A percentile compares a stretch with the other conserved stretches of the same genome.
Conservation (phyloP, 2,113 vertebrate genomes). For the Elachura formosa region DNA sequence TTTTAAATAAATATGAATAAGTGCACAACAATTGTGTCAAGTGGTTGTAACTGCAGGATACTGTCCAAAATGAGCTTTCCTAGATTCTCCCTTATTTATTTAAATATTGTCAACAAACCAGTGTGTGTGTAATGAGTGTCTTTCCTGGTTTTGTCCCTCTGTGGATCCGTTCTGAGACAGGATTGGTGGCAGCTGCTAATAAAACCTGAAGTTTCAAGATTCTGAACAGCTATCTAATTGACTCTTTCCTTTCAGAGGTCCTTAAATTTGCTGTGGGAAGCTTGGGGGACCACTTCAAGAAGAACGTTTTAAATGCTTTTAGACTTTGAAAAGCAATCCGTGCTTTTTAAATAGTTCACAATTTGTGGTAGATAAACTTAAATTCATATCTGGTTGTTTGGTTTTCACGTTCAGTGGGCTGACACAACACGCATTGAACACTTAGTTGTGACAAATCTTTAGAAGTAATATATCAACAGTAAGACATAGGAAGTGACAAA, state of each 20-base stretch:
- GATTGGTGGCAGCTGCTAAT: background rate
- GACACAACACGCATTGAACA: fast-evolving
- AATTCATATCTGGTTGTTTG: background rate
- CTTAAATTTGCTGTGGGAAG: background rate
- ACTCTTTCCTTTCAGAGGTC: background rate
- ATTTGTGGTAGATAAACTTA: background rate
- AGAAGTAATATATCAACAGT: background rate
- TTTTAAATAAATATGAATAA: background rate
- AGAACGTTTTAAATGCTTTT: background rate
- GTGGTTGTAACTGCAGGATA: background rate
- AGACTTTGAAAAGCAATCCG: background rate
- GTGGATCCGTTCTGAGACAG: background rate
- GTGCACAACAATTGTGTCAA: background rate
- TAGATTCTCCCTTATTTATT: background rate
- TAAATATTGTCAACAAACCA: background rate
- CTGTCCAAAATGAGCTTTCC: background rate
- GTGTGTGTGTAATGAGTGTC: background rate
- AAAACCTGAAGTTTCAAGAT: background rate
- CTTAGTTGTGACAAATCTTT: background rate
- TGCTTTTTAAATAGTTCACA: background rate
- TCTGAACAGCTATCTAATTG: background rate
- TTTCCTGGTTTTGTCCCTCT: background rate
- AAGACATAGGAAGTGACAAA: background rate
- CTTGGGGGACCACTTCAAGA: background rate
- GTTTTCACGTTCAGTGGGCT: background rate